Percentiles rank a stretch among this genome's conserved stretches.
phyloP scores from a whole-genome alignment of 2,888 invertebrate genomes.

The Acleris literana region DNA sequence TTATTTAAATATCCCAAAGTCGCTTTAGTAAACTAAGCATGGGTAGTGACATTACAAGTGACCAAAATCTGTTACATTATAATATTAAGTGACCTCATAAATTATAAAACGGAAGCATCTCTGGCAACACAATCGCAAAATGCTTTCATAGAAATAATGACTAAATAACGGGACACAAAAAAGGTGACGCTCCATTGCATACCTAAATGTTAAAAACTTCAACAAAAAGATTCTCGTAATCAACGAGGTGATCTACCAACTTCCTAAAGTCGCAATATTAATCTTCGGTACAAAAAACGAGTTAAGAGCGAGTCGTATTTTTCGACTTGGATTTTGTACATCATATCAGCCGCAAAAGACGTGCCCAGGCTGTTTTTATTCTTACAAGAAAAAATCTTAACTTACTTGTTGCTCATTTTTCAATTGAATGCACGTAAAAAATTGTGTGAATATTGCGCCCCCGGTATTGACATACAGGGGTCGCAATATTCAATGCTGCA shows the following conservation, averaged over 20 bases:
- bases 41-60: too few species aligned
- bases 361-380: not conserved
- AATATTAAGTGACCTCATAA: constrained; percentile 16
- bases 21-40: too few species aligned
- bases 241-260: constrained; percentile 73
- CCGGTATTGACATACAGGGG: too few species aligned
- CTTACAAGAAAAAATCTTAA: not conserved
- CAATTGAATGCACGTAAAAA: not conserved
- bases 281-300: constrained; percentile 45
- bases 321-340: not conserved
- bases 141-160: constrained; percentile 58
- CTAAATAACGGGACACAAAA: constrained; percentile 59
- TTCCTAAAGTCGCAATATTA: constrained; percentile 77
- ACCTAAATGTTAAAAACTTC: constrained; percentile 64
- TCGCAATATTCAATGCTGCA: too few species aligned
- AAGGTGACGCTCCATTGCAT: constrained; percentile 63
- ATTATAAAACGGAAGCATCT: constrained; percentile 42
- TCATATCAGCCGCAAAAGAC: too few species aligned
- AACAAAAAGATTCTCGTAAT: constrained; percentile 77
- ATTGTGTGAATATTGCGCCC: too few species aligned
- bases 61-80: not conserved
- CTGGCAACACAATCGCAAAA: constrained; percentile 58
- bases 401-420: not conserved
- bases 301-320: constrained; percentile 22
- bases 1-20: too few species aligned